A percentile compares a stretch with the other conserved stretches of the same genome.
Conservation (phyloP, 2,888 invertebrate species). For the Quadriops clusia region DNA sequence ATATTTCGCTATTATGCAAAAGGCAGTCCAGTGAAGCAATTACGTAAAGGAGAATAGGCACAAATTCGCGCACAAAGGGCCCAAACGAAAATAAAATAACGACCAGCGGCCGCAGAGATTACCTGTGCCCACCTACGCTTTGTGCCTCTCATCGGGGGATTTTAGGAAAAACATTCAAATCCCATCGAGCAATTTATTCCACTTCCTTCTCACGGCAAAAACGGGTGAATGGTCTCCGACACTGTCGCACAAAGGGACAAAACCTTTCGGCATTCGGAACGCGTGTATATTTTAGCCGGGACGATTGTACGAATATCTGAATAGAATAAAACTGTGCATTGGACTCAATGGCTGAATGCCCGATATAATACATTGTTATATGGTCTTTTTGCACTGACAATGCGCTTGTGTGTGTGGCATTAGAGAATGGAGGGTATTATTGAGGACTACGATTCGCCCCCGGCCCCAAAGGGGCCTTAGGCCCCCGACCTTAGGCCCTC, state of each 20-base stretch:
- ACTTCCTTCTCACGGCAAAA: constrained; percentile 34
- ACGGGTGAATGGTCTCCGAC: constrained; percentile 34
- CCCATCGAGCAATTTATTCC: constrained; percentile 30
- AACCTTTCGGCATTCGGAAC: constrained; percentile 38
- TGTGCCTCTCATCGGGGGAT: constrained; percentile 24
- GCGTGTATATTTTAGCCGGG: constrained; percentile 39
- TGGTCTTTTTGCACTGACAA: constrained; percentile 37
- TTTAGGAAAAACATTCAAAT: constrained; percentile 31
- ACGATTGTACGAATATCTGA: constrained; percentile 29
- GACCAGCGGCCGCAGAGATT: no score
- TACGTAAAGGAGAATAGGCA: no score
- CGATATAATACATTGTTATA: constrained; percentile 39
- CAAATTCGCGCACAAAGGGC: no score
- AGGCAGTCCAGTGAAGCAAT: no score
- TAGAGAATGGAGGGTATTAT: constrained; percentile 33
- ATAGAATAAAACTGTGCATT: constrained; percentile 36
- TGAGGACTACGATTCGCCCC: no score
- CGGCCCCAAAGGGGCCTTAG: no score
- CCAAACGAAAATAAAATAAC: no score
- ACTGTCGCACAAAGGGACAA: constrained; percentile 33
- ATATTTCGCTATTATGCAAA: no score
- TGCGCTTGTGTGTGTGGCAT: constrained; percentile 37
- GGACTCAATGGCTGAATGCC: constrained; percentile 34
- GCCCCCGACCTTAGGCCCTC: no score
- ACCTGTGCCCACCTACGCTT: constrained; percentile 29